Base-by-base conservation (phyloP, 2,797 vertebrate genomes). In the Euthynnus affinis region DNA sequence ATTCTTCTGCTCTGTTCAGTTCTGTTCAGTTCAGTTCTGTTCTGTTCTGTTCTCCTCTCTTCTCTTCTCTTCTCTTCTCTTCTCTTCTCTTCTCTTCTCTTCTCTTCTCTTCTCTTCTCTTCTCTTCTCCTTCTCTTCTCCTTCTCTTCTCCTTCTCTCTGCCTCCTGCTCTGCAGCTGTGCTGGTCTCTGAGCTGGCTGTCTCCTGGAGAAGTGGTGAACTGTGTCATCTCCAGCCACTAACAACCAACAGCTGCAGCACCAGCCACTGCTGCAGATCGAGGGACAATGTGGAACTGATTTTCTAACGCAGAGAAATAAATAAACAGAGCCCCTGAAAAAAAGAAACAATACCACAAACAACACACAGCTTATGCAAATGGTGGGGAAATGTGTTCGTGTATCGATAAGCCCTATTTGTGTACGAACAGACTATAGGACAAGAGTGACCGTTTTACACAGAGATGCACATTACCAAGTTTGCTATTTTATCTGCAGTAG, bases 181-280 rank as follows among this genome's bases (percentile, higher is more conserved):
- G 72, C 69, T 2, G 57, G 55, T 82, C 78, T 84, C 66, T 65
- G 51, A 65, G 62, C 59, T 81, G 25, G 29, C 61, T 83, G 69
- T 85, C 83, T 95, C 93, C 88, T 90, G 78, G 84, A 93, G 89
- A 94, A 96, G 95, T 95, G 94, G 84, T 96, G 96, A 97, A 95
- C 96, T 95, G 94, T 93, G 94, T 96, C 92, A 91, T 96, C 96
- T 89, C 76, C 83, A 89, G 90, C 86, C 87, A 89, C 93, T 95
- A 95, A 93, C 96, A 96, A 93, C 94, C 95, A 93, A 92, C 96
- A 97, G 96, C 96, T 97, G 97, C 94, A 77, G 87, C 88, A 86
- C 88, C 86, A 83, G 92, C 95, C 87, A 52, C 79, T 86, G 91
- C 95, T 92, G 92, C 83, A 93, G 93, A 85, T 92, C 77, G 92